Conservation (phyloP, 2,888 invertebrate genomes). For the Troides aeacus region DNA sequence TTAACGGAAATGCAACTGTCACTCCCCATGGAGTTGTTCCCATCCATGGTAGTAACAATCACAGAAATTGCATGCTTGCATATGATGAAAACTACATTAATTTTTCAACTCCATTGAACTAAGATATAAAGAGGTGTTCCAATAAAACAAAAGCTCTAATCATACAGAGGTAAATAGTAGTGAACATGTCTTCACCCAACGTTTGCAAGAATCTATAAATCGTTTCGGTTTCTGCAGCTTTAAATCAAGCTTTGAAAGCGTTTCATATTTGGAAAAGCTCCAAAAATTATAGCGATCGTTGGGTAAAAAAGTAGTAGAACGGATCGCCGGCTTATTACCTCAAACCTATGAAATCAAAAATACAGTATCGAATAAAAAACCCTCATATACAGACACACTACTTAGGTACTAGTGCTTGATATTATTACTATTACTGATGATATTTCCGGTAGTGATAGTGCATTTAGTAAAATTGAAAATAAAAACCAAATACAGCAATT, state of each 20-base stretch:
- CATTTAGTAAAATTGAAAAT: not conserved
- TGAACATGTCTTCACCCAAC: constrained; percentile 12
- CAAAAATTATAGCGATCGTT: constrained; percentile 13
- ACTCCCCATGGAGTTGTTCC: too few relatives aligned
- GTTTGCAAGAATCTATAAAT: constrained; percentile 6
- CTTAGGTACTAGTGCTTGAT: not conserved
- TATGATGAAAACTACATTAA: not conserved
- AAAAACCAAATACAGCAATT: not conserved
- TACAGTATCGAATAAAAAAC: not conserved
- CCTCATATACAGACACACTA: not conserved
- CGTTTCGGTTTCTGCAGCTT: constrained; percentile 14
- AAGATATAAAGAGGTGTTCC: too few relatives aligned
- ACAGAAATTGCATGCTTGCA: too few relatives aligned
- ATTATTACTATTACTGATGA: not conserved
- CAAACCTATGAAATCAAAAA: not conserved
- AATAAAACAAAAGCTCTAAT: not conserved
- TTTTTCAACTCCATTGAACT: not conserved
- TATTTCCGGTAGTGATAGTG: not conserved
- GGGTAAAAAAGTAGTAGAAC: constrained; percentile 6
- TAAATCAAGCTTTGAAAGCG: constrained; percentile 17
- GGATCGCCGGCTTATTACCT: constrained; percentile 1
- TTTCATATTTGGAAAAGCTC: constrained; percentile 22
- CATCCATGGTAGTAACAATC: too few relatives aligned
- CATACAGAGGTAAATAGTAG: constrained; percentile 4
- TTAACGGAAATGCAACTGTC: too few relatives aligned